Evolutionary conservation across 1,140 invertebrate genomes (phyloP), one percentile per base, ranked within the genome.

Genomic region (Dufourea novaeangliae): DNA sequence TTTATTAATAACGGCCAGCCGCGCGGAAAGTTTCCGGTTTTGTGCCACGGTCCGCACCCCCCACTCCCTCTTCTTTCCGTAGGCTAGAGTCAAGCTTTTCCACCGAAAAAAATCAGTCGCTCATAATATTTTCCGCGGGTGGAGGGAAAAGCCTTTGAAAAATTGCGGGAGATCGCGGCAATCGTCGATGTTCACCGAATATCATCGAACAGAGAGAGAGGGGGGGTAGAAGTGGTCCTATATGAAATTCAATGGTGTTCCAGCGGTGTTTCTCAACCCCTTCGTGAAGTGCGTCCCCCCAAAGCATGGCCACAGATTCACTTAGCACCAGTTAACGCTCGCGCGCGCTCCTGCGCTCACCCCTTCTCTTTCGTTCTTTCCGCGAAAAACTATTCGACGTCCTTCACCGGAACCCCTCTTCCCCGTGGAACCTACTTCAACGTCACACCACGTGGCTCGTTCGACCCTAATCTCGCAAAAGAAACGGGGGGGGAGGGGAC

Each of bases 291-390:
- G 78, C 76, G 78, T 81, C 83, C 80, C 83, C 80, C 83, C 74
- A 84, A 84, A 85, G 79, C 84, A 84, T 79, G 82, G 80, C 87
- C 88, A 72, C 85, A 89, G 82, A 89, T 89, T 89, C 88, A 89
- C 86, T 89, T 89, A 89, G 78, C 80, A 82, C 74, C 84, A 82
- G 88, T 88, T 88, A 88, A 88, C 80, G 80, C 78, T 76, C 63
- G 64, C 32, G 34, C 22, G 11, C 57, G 37, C 34, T 32, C 12
- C 7, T n/a, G 8, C 46, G n/a, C 46, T 50, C 46, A n/a, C 44
- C n/a, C 67, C 59, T 2, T 69, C 46, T 67, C 72, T 61, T 29
- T 79, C 61, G 66, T 52, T 37, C 64, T 12, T 52, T 71, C 67
- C n/a, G 12, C 71, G 1, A 66, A 29, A n/a, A 82, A 82, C 74